Conservation (phyloP, 2,797 vertebrate genomes). For the Morus bassanus region DNA sequence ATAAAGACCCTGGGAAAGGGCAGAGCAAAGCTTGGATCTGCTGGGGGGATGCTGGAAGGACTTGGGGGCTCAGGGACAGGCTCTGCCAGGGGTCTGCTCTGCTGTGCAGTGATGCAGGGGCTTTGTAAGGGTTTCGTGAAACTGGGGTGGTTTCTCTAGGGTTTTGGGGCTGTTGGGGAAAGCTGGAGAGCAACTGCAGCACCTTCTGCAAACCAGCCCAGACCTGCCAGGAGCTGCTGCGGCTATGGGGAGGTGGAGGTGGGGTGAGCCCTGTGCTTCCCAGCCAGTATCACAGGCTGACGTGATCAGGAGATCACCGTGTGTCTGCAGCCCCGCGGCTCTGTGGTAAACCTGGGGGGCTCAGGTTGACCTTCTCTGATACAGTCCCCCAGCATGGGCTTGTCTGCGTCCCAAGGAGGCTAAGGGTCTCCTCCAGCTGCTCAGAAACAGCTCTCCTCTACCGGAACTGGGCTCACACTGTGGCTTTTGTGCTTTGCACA, state of each 20-base stretch:
- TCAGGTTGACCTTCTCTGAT: accelerated
- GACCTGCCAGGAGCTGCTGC: not conserved
- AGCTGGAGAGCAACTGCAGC: not conserved
- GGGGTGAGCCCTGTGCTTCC: accelerated
- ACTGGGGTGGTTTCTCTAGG: not conserved
- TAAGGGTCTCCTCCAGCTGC: not conserved
- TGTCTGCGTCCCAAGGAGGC: accelerated
- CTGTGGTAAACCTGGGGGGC: accelerated
- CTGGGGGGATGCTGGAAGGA: not conserved
- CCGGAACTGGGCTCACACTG: accelerated
- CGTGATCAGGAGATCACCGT: accelerated
- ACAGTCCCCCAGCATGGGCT: accelerated
- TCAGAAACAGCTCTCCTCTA: not conserved
- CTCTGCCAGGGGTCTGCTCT: not conserved
- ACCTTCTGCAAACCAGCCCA: not conserved
- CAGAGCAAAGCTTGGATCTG: not conserved
- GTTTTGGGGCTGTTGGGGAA: not conserved
- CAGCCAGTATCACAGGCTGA: accelerated
- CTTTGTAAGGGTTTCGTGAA: no score
- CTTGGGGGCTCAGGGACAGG: no score
- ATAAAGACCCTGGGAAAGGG: not conserved
- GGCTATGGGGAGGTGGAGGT: accelerated
- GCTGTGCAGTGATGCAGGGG: accelerated
- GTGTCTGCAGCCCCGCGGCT: not conserved
- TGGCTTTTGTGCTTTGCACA: not conserved